Conservation (phyloP, 2,797 vertebrate species). For the Urophycis tenuis region DNA sequence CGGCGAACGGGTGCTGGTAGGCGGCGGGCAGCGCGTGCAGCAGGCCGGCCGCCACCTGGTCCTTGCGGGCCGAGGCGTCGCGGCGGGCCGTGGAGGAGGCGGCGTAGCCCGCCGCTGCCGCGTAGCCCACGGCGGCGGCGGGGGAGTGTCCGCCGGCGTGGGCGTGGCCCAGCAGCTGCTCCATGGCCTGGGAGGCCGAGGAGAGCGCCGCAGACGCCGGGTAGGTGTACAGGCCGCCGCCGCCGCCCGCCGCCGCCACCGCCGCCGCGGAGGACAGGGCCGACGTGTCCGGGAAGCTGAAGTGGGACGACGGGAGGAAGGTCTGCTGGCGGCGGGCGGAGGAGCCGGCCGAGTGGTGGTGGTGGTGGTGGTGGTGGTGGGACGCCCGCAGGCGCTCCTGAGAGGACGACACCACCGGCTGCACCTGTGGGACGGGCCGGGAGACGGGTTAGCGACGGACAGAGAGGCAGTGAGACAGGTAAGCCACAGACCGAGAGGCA, state of each 20-base stretch:
- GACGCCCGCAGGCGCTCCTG: slow-evolving; percentile 77
- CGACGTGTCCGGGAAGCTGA: slow-evolving; percentile 76
- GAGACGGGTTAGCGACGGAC: background rate
- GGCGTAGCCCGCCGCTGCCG: slow-evolving; percentile 71
- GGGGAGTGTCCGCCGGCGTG: slow-evolving; percentile 62
- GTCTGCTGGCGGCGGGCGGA: slow-evolving; percentile 82
- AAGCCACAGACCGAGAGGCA: background rate
- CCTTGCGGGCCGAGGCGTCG: slow-evolving; percentile 81
- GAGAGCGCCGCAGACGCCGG: slow-evolving; percentile 81
- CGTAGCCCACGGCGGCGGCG: slow-evolving; percentile 63
- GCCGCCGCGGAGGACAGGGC: slow-evolving; percentile 64
- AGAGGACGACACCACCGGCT: slow-evolving; percentile 79
- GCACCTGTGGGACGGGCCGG: slow-evolving; percentile 79
- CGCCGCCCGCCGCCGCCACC: slow-evolving; percentile 50
- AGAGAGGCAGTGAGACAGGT: fast-evolving
- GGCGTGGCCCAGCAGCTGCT: slow-evolving; percentile 73
- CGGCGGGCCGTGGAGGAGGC: slow-evolving; percentile 65
- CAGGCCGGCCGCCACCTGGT: slow-evolving; percentile 70
- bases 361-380: slow-evolving; percentile 27
- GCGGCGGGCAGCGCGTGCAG: slow-evolving; percentile 84
- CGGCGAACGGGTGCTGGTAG: slow-evolving; percentile 85
- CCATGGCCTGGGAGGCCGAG: slow-evolving; percentile 85
- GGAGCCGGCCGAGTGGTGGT: slow-evolving; percentile 29
- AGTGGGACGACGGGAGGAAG: slow-evolving; percentile 82
- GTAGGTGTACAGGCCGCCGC: slow-evolving; percentile 83